Percentiles rank a stretch among this genome's conserved stretches.
These are phyloP conservation scores for Aegotheles bennettii DNA, from an alignment of 2,113 vertebrate genomes.

Conservation along the genomic window DNA sequence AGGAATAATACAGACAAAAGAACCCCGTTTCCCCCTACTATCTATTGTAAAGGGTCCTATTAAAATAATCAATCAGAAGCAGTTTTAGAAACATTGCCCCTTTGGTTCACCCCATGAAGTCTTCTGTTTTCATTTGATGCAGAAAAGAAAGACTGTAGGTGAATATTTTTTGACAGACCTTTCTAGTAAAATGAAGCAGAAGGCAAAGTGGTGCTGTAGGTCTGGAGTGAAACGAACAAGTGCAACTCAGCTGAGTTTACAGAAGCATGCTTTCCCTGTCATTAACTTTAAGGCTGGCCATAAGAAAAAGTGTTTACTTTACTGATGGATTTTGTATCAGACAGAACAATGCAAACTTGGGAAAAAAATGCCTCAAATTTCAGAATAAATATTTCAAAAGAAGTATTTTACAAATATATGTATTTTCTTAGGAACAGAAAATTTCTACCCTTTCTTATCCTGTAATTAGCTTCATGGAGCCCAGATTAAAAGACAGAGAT, in stretches of 20 bases:
- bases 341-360: neutral
- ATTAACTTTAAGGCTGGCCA: neutral
- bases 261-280: neutral
- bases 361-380: neutral
- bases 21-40: neutral
- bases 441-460: neutral
- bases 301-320: neutral
- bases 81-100: neutral
- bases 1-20: neutral
- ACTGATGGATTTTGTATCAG: neutral
- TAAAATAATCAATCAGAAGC: neutral
- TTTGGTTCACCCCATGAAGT: neutral
- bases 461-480: neutral
- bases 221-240: neutral
- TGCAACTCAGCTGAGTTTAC: neutral
- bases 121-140: neutral
- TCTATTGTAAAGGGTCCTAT: neutral
- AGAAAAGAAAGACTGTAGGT: neutral
- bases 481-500: neutral
- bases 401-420: neutral
- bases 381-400: neutral
- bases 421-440: neutral
- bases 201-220: neutral
- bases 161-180: neutral
- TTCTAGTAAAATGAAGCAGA: neutral